These are phyloP conservation scores for Blennius ocellaris DNA, from an alignment of 2,113 vertebrate species.

Conservation along the genomic window DNA sequence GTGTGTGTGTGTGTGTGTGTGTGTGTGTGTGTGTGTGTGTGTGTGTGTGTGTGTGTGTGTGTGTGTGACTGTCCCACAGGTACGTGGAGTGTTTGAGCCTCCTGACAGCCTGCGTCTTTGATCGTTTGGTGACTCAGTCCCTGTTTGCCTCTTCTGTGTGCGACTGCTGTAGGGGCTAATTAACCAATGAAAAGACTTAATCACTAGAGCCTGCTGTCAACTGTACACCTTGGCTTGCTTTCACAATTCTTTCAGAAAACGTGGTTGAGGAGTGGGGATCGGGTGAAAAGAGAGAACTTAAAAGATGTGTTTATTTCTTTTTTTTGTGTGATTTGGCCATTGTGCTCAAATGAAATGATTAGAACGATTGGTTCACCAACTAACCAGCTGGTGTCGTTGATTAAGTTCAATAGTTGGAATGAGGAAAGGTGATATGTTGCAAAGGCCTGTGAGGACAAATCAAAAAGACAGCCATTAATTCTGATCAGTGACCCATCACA, in stretches of 20 bases:
- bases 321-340: no score
- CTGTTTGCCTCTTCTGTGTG: conserved; percentile 76
- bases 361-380: conserved; percentile 24
- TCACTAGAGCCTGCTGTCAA: conserved; percentile 80
- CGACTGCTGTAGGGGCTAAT: conserved; percentile 81
- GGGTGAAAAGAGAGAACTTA: conserved; percentile 16
- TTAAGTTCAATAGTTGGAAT: background rate
- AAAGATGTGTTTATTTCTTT: conserved; percentile 54
- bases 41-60: conserved; percentile 39
- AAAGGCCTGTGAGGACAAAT: conserved; percentile 23
- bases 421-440: background rate
- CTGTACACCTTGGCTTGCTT: conserved; percentile 71
- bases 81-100: conserved; percentile 75
- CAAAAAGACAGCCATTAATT: conserved; percentile 63
- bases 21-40: conserved; percentile 27
- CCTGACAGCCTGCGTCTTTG: conserved; percentile 80
- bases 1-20: conserved; percentile 26
- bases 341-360: conserved; percentile 22
- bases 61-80: conserved; percentile 76
- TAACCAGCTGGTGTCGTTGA: conserved; percentile 12
- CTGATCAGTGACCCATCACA: conserved; percentile 71
- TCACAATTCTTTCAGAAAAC: conserved; percentile 70
- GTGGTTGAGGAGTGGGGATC: conserved; percentile 12
- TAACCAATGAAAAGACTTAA: conserved; percentile 82
- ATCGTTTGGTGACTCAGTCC: conserved; percentile 74